phyloP scores from a whole-genome alignment of 2,888 invertebrate species.

The Pheosia gnoma region DNA sequence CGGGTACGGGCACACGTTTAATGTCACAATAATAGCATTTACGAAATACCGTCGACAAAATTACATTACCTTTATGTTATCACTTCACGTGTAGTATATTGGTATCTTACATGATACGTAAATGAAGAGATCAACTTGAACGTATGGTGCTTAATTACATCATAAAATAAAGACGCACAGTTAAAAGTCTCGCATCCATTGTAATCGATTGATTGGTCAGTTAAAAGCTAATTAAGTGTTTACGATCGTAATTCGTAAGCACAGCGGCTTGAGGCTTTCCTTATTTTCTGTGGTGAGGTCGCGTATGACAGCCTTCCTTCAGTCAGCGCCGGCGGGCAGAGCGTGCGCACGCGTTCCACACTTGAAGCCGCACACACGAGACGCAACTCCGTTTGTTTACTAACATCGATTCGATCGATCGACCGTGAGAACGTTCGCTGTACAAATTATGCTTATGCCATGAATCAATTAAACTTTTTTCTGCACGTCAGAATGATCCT shows the following conservation, averaged over 20 bases:
- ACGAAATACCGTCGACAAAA: neutral
- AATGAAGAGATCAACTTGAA: neutral
- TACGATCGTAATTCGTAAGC: slow-evolving; percentile 29
- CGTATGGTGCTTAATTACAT: neutral
- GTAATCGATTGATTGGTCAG: slow-evolving; percentile 25
- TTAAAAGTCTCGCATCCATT: slow-evolving; percentile 10
- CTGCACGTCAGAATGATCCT: slow-evolving; percentile 47
- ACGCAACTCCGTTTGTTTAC: slow-evolving; percentile 65
- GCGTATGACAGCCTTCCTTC: slow-evolving; percentile 76
- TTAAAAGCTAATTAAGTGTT: slow-evolving; percentile 38
- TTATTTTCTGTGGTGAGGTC: slow-evolving; percentile 66
- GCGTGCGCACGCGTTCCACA: slow-evolving; percentile 76
- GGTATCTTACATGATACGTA: neutral
- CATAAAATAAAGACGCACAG: slow-evolving; percentile 3
- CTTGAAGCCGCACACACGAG: slow-evolving; percentile 39
- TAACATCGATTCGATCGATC: slow-evolving; percentile 52
- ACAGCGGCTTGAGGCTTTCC: slow-evolving; percentile 50
- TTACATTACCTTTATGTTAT: neutral
- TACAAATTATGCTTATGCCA: slow-evolving; percentile 42
- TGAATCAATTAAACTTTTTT: slow-evolving; percentile 41
- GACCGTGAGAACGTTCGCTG: slow-evolving; percentile 49
- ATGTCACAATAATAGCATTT: neutral
- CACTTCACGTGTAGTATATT: neutral
- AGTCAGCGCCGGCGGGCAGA: slow-evolving; percentile 74
- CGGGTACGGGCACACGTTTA: neutral